phyloP scores from a whole-genome alignment of 2,888 invertebrate genomes.

The Nycteola revayana region DNA sequence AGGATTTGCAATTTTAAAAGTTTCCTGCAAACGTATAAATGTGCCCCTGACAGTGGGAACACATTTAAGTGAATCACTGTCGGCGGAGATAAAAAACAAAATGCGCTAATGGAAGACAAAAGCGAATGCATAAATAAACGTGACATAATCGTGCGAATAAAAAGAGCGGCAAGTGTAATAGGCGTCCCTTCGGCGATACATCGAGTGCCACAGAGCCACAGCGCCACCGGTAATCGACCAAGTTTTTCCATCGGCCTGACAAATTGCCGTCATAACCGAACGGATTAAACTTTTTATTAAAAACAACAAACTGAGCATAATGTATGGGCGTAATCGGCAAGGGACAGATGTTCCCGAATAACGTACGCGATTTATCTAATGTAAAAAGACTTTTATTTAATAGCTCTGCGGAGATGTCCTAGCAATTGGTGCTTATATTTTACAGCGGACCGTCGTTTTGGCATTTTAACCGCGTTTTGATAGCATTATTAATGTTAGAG shows the following conservation, averaged over 20 bases:
- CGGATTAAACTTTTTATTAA: conserved; percentile 82
- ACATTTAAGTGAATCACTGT: conserved; percentile 61
- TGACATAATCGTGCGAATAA: conserved; percentile 69
- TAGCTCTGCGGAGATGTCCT: conserved; percentile 74
- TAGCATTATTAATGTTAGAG: conserved; percentile 69
- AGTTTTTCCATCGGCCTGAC: conserved; percentile 79
- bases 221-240: conserved; percentile 73
- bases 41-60: conserved; percentile 42
- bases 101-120: conserved; percentile 75
- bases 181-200: conserved; percentile 42
- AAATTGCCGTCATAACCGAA: conserved; percentile 80
- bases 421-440: conserved; percentile 73
- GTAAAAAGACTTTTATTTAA: conserved; percentile 81
- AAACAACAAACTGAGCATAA: conserved; percentile 81
- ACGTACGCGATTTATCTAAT: conserved; percentile 79
- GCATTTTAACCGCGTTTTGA: conserved; percentile 66
- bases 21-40: conserved; percentile 45
- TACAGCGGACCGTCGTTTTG: conserved; percentile 68
- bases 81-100: conserved; percentile 55
- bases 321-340: conserved; percentile 78
- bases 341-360: conserved; percentile 80
- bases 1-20: conserved; percentile 44
- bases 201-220: conserved; percentile 15
- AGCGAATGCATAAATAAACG: conserved; percentile 74
- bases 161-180: conserved; percentile 55